Evolutionary conservation across 2,888 invertebrate species (phyloP).

Genomic region (Synanthedon myopaeformis): DNA sequence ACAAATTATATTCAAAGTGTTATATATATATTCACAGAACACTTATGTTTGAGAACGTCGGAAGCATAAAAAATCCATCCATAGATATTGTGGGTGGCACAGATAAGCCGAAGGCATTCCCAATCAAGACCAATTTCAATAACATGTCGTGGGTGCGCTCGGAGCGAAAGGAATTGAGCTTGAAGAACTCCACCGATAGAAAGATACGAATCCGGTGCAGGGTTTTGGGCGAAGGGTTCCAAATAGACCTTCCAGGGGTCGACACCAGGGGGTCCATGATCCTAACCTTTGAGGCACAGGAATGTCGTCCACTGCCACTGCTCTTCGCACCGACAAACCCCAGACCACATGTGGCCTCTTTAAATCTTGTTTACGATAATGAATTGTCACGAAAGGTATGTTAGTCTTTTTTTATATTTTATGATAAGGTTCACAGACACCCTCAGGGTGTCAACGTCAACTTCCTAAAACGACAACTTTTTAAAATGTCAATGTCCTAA

Average conservation of each 20-base stretch:
- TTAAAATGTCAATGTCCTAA: too few species aligned
- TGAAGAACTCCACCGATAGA: slow-evolving; percentile 43
- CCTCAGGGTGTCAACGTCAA: too few species aligned
- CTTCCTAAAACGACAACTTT: too few species aligned
- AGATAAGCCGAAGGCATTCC: slow-evolving; percentile 39
- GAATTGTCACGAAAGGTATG: slow-evolving; percentile 46
- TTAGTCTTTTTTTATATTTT: background rate
- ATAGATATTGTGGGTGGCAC: slow-evolving; percentile 36
- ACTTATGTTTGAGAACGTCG: slow-evolving; percentile 41
- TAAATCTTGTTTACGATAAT: slow-evolving; percentile 45
- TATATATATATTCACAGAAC: background rate
- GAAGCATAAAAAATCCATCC: slow-evolving; percentile 15
- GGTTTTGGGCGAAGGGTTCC: slow-evolving; percentile 49
- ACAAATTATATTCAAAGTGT: too few species aligned
- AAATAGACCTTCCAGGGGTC: slow-evolving; percentile 39
- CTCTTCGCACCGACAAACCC: slow-evolving; percentile 33
- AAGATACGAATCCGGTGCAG: slow-evolving; percentile 46
- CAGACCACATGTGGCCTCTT: slow-evolving; percentile 30
- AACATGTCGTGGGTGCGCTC: slow-evolving; percentile 46
- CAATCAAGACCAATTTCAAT: slow-evolving; percentile 45
- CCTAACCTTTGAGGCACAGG: slow-evolving; percentile 38
- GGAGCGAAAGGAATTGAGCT: slow-evolving; percentile 47
- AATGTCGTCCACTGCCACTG: slow-evolving; percentile 41
- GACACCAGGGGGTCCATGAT: slow-evolving; percentile 38
- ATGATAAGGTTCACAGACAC: too few species aligned